These are phyloP conservation scores for Cylindroiulus punctatus DNA, from an alignment of 2,888 invertebrate species.

Conservation along the genomic window DNA sequence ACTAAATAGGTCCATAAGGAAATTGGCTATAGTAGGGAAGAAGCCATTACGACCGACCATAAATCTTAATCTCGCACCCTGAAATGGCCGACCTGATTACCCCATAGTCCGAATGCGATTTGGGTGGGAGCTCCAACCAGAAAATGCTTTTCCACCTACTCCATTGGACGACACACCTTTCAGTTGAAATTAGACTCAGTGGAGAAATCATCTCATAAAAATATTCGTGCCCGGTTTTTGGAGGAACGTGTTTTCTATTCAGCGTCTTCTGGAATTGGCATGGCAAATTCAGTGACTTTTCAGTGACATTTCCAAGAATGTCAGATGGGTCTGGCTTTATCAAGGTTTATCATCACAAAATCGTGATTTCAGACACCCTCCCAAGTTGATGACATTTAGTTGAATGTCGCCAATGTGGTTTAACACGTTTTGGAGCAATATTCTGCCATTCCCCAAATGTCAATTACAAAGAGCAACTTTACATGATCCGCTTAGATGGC, in stretches of 20 bases:
- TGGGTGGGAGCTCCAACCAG: background rate
- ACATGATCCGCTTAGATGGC: no score
- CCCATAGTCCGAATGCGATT: background rate
- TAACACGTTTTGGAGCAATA: no score
- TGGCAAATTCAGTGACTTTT: no score
- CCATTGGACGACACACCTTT: background rate
- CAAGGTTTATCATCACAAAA: no score
- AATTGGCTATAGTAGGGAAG: constrained; percentile 42
- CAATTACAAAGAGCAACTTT: no score
- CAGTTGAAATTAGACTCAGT: background rate
- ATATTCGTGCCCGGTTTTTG: background rate
- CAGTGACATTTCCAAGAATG: no score
- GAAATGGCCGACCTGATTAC: constrained; percentile 35
- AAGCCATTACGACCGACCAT: constrained; percentile 14
- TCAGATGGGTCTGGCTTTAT: no score
- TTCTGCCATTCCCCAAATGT: no score
- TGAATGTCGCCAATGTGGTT: no score
- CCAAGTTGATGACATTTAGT: no score
- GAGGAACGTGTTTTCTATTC: background rate
- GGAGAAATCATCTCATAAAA: background rate
- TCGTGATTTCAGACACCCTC: no score
- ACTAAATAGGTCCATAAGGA: constrained; percentile 43
- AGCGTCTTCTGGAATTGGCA: background rate
- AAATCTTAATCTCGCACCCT: constrained; percentile 41
- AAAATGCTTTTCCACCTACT: background rate